Conservation (phyloP, 2,113 vertebrate genomes). For the Bufo bufo region DNA sequence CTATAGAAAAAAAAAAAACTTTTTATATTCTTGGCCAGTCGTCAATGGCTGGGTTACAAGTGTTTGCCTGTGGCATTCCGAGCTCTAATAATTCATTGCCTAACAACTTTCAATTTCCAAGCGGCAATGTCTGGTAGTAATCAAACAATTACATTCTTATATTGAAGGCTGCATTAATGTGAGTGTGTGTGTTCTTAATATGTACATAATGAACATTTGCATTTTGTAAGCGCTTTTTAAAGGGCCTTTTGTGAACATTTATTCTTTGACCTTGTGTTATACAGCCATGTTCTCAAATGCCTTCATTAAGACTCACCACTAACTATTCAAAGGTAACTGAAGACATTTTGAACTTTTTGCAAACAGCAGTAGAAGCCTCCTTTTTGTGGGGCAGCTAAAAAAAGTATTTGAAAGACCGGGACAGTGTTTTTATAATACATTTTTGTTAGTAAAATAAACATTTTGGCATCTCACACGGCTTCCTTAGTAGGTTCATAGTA, state of each 20-base stretch:
- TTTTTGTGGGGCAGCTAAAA: neutral
- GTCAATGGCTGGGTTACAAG: slow-evolving; percentile 34
- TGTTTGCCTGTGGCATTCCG: slow-evolving; percentile 41
- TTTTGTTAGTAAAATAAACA: slow-evolving; percentile 55
- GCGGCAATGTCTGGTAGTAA: slow-evolving; percentile 56
- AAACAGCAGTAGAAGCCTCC: neutral
- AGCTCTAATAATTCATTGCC: slow-evolving; percentile 44
- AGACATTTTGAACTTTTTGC: slow-evolving; percentile 45
- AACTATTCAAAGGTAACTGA: neutral
- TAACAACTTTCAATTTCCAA: slow-evolving; percentile 36
- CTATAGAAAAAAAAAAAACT: slow-evolving; percentile 8
- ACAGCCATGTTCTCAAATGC: neutral
- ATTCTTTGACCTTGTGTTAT: slow-evolving; percentile 34
- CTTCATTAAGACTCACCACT: neutral
- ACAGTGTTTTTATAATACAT: slow-evolving; percentile 10
- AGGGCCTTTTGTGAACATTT: slow-evolving; percentile 55
- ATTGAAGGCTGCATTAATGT: slow-evolving; percentile 38
- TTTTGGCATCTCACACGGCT: slow-evolving; percentile 58
- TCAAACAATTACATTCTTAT: slow-evolving; percentile 55
- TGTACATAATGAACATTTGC: slow-evolving; percentile 59
- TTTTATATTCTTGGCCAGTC: slow-evolving; percentile 45
- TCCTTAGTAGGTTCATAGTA: slow-evolving; percentile 60
- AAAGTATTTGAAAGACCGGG: neutral
- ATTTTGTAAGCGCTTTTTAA: slow-evolving; percentile 48
- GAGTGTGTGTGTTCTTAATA: slow-evolving; percentile 51